Conservation (phyloP, 2,797 vertebrate species). For the Labroides dimidiatus region DNA sequence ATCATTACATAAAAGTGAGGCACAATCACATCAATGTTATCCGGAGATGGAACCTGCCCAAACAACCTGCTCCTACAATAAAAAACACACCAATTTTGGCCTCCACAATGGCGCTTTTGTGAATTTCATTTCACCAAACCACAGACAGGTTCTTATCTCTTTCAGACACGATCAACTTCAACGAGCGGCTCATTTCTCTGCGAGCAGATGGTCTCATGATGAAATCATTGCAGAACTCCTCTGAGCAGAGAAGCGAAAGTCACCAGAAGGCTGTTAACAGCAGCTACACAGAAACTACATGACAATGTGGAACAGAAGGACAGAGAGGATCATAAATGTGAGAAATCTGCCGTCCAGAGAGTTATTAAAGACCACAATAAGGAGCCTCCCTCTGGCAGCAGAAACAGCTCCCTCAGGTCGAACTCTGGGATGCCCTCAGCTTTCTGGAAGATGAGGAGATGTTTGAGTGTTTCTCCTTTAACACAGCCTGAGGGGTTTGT, state of each 20-base stretch:
- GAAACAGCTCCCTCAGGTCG: conserved; percentile 14
- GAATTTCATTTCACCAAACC: conserved; percentile 19
- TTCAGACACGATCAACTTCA: conserved; percentile 32
- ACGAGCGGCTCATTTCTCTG: conserved; percentile 18
- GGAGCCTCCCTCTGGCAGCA: conserved; percentile 23
- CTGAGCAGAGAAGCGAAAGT: conserved; percentile 27
- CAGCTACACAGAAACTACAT: conserved; percentile 21
- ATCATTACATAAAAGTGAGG: not conserved
- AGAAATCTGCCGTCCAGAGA: conserved; percentile 25
- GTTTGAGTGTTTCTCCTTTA: conserved; percentile 16
- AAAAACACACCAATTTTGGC: conserved; percentile 3
- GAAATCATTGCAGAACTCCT: conserved; percentile 56
- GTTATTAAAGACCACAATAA: conserved; percentile 28
- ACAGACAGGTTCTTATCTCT: conserved; percentile 24
- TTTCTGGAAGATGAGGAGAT: conserved; percentile 22
- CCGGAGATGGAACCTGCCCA: not conserved
- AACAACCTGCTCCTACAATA: not conserved
- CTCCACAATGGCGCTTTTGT: conserved; percentile 3
- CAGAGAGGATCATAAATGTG: conserved; percentile 13
- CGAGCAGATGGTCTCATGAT: conserved; percentile 64
- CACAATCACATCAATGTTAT: not conserved
- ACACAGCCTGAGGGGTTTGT: conserved; percentile 25
- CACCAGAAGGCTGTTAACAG: conserved; percentile 41
- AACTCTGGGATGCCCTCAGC: conserved; percentile 26
- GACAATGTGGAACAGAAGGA: conserved; percentile 18